Conservation (phyloP, 2,113 vertebrate species). For the Casuarius casuarius region DNA sequence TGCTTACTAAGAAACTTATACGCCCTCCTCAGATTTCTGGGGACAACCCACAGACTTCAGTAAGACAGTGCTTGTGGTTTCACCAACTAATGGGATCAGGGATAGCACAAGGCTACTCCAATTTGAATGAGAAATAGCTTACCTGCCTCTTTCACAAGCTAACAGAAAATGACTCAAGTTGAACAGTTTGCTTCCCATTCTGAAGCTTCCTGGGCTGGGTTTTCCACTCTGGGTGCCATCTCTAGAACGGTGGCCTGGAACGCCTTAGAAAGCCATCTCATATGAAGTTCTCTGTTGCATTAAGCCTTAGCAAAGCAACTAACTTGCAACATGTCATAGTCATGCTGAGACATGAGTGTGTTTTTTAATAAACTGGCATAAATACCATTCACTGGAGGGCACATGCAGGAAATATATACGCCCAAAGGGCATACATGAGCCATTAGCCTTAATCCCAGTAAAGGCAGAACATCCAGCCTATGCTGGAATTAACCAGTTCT, state of each 20-base stretch:
- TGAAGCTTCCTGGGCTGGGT: background rate
- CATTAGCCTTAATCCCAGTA: background rate
- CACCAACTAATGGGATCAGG: too few relatives aligned
- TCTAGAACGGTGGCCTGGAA: background rate
- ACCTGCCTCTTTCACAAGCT: background rate
- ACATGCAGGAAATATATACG: background rate
- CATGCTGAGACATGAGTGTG: background rate
- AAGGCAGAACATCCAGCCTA: background rate
- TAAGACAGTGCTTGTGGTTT: background rate
- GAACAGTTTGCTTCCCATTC: background rate
- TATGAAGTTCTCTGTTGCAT: background rate
- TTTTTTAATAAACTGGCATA: background rate
- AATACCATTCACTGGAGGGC: background rate
- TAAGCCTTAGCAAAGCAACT: background rate
- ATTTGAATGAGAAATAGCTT: background rate
- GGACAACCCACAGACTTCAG: background rate
- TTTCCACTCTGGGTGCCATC: background rate
- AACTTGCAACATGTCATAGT: background rate
- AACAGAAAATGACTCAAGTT: background rate
- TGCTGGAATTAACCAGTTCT: background rate
- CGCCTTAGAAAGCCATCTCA: background rate
- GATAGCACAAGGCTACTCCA: background rate
- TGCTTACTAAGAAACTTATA: background rate
- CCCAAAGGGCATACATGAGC: background rate
- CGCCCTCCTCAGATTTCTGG: background rate